These are phyloP conservation scores for Rhinopomastus cyanomelas DNA, from an alignment of 2,113 vertebrate genomes.

Conservation along the genomic window DNA sequence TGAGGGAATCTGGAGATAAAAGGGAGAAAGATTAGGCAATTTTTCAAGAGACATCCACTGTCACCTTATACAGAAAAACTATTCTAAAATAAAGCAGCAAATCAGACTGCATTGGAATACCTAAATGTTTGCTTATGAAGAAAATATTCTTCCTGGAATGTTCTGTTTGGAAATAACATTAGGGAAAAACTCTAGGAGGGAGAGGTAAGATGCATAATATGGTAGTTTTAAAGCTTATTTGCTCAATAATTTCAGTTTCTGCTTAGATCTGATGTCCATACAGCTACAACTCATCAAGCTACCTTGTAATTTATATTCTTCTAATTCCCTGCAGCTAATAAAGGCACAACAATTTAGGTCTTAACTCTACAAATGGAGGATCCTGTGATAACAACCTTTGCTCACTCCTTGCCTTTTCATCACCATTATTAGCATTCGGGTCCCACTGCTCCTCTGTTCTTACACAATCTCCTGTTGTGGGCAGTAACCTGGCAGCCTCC, in stretches of 20 bases:
- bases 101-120: not conserved
- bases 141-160: not conserved
- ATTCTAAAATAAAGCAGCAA: not conserved
- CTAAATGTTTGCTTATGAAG: not conserved
- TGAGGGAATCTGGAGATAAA: conserved; percentile 54
- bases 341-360: not conserved
- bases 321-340: not conserved
- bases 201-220: not conserved
- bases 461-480: not conserved
- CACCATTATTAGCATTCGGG: not conserved
- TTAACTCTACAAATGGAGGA: not conserved
- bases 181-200: not conserved
- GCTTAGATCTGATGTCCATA: not conserved
- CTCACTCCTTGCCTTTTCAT: not conserved
- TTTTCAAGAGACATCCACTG: conserved; percentile 59
- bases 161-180: not conserved
- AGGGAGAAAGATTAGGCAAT: conserved; percentile 54
- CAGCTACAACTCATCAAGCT: not conserved
- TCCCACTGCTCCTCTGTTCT: not conserved
- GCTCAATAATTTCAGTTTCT: not conserved
- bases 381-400: not conserved
- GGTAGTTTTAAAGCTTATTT: not conserved
- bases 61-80: not conserved
- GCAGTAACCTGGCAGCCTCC: not conserved
- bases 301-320: not conserved